A percentile compares a stretch with the other conserved stretches of the same genome.
Evolutionary conservation across 2,888 invertebrate species (phyloP).

Genomic region (Erynnis tages): DNA sequence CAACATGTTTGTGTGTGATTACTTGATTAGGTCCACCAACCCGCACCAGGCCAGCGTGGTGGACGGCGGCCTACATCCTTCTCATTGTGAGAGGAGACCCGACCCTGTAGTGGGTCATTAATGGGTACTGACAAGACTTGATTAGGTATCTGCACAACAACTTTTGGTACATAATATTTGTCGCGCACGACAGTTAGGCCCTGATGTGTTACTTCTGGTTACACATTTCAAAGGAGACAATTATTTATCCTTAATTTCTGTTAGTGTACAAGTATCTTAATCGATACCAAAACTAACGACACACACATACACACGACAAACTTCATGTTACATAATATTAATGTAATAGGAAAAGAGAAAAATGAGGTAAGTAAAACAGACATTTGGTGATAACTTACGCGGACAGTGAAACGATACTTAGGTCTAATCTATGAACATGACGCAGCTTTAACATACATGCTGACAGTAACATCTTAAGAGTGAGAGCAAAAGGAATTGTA

Average conservation of each 20-base stretch:
- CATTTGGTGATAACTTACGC: constrained; percentile 31
- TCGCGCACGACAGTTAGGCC: constrained; percentile 64
- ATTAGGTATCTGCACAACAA: constrained; percentile 51
- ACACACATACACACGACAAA: constrained; percentile 55
- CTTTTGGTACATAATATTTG: constrained; percentile 64
- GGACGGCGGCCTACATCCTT: too few species aligned
- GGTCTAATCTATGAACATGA: too few species aligned
- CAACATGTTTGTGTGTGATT: too few species aligned
- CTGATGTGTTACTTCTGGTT: constrained; percentile 45
- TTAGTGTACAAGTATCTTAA: constrained; percentile 46
- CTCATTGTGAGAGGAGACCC: too few species aligned
- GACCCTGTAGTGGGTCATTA: too few species aligned
- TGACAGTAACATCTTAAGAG: too few species aligned
- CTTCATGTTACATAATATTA: constrained; percentile 56
- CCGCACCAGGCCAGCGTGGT: too few species aligned
- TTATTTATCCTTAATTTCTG: constrained; percentile 38
- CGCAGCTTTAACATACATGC: too few species aligned
- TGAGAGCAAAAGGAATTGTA: too few species aligned
- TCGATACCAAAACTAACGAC: constrained; percentile 57
- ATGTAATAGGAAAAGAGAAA: constrained; percentile 61
- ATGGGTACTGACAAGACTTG: too few species aligned
- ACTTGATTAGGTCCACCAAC: too few species aligned
- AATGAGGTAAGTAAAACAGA: constrained; percentile 57
- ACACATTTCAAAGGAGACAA: constrained; percentile 37
- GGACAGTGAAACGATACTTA: too few species aligned